Conservation (phyloP, 92 coral and sea anemone species). For the Meandrina meandrites region DNA sequence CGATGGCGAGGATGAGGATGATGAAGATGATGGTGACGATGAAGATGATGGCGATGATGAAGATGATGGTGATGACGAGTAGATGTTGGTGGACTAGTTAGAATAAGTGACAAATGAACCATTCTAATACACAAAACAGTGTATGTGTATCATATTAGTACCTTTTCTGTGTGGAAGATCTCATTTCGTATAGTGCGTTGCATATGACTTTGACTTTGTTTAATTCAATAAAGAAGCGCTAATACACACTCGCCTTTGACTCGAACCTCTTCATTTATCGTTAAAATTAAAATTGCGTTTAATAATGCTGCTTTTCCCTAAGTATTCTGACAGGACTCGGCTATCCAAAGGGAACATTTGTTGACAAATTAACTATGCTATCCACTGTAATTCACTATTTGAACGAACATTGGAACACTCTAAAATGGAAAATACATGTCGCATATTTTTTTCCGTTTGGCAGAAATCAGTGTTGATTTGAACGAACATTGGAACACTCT, state of each 20-base stretch:
- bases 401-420: no score
- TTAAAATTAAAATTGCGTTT: not conserved
- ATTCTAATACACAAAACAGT: constrained; percentile 16
- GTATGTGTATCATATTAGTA: constrained; percentile 19
- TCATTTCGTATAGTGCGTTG: not conserved
- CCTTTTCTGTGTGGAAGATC: constrained; percentile 25
- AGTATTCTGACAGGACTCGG: no score
- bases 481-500: no score
- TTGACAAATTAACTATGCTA: no score
- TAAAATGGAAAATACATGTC: no score
- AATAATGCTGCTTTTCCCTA: not conserved
- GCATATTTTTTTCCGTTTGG: no score
- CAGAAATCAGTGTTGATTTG: no score
- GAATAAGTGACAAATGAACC: not conserved
- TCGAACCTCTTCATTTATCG: not conserved
- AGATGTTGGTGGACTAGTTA: constrained; percentile 2
- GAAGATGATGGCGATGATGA: constrained; percentile 31
- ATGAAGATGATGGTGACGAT: constrained; percentile 30
- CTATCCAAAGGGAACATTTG: no score
- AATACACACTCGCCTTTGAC: not conserved
- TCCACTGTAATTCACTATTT: no score
- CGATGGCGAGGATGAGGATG: constrained; percentile 49
- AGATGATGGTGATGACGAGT: constrained; percentile 38
- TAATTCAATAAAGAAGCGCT: constrained; percentile 17
- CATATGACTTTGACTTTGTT: not conserved